phyloP scores from a whole-genome alignment of 2,113 vertebrate genomes.

The Penelope pileata region DNA sequence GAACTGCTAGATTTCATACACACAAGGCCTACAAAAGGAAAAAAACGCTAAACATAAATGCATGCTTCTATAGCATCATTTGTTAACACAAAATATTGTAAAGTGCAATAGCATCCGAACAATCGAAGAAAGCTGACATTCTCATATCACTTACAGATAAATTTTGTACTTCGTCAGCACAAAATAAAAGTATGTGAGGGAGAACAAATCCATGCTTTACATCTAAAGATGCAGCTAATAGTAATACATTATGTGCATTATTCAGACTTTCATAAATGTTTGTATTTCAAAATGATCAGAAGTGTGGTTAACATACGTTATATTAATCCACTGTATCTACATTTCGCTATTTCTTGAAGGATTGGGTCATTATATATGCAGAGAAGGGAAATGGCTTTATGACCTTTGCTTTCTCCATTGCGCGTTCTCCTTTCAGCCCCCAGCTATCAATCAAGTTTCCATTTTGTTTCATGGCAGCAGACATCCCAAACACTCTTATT shows the following conservation, averaged over 20 bases:
- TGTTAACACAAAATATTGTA: not conserved
- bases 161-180: not conserved
- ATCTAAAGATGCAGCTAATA: not conserved
- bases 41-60: not conserved
- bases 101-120: not conserved
- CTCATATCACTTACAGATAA: not conserved
- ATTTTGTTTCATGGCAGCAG: constrained; percentile 98
- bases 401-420: constrained; percentile 87
- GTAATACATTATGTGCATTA: constrained; percentile 48
- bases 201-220: not conserved
- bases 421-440: constrained; percentile 80
- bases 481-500: constrained; percentile 99
- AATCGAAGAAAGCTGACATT: not conserved
- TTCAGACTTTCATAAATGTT: constrained; percentile 85
- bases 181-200: not conserved
- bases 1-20: constrained; percentile 99
- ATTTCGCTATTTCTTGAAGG: constrained; percentile 78
- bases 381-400: constrained; percentile 84
- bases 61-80: not conserved
- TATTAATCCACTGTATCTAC: constrained; percentile 87
- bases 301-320: constrained; percentile 86
- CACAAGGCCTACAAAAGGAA: constrained; percentile 86
- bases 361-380: constrained; percentile 81
- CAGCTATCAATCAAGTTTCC: constrained; percentile 99
- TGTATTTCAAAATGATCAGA: constrained; percentile 82